Conservation (phyloP, 2,113 vertebrate genomes). For the Phalacrocorax pelagicus region DNA sequence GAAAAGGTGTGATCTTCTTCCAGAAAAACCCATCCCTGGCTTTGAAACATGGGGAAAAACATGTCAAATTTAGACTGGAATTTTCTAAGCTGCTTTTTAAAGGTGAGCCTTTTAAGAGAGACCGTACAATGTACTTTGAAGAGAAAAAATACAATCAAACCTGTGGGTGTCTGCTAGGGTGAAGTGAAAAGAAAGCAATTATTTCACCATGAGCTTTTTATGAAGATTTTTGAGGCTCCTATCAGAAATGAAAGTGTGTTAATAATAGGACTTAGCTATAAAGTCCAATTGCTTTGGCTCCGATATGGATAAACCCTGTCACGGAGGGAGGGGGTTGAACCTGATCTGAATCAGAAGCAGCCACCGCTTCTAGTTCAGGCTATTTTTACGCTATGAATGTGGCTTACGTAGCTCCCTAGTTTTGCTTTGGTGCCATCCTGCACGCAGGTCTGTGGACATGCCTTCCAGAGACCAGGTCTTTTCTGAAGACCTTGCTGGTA, state of each 20-base stretch:
- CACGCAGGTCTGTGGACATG: neutral
- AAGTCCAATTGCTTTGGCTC: neutral
- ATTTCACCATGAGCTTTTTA: neutral
- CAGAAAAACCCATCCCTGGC: neutral
- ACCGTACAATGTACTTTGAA: neutral
- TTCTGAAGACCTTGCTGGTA: neutral
- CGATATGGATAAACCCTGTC: accelerated
- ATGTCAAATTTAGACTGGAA: neutral
- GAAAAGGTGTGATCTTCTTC: neutral
- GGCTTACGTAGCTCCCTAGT: neutral
- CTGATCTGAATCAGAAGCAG: neutral
- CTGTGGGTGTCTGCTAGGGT: constrained; percentile 13
- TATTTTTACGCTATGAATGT: neutral
- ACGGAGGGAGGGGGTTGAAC: neutral
- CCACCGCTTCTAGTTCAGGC: neutral
- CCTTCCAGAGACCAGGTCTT: neutral
- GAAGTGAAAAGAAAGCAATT: constrained; percentile 30
- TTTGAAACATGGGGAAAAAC: constrained; percentile 20
- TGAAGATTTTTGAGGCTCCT: neutral
- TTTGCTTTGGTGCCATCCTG: neutral
- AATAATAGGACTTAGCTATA: neutral
- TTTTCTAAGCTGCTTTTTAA: constrained; percentile 2
- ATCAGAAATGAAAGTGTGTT: neutral
- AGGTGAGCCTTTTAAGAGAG: neutral
- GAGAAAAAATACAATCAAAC: neutral